phyloP scores from a whole-genome alignment of 2,888 invertebrate species.

The Trachelus troglodyta region DNA sequence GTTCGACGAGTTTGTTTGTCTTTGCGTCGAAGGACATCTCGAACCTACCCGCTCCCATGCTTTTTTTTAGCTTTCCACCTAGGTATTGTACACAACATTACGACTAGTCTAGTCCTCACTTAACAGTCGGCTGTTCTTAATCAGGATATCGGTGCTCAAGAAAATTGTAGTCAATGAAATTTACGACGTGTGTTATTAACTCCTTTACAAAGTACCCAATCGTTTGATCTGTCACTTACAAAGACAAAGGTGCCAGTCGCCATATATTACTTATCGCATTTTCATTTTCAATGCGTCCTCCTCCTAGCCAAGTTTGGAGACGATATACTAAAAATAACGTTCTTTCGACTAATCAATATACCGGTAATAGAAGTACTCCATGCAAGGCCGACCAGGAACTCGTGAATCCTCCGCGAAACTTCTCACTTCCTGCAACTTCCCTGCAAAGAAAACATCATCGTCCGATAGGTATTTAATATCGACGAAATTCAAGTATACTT shows the following conservation, averaged over 20 bases:
- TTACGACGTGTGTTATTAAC: background rate
- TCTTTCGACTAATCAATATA: background rate
- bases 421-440: background rate
- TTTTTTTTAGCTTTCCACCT: background rate
- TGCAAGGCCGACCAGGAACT: background rate
- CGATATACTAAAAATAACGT: background rate
- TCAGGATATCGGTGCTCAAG: background rate
- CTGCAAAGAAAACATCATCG: background rate
- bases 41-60: background rate
- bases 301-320: background rate
- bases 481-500: background rate
- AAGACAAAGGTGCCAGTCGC: background rate
- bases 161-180: background rate
- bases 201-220: background rate
- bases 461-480: background rate
- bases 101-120: background rate
- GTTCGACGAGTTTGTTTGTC: background rate
- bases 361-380: background rate
- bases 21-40: background rate
- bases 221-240: background rate
- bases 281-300: background rate
- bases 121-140: background rate
- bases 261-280: background rate
- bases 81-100: background rate
- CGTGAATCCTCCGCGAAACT: background rate